Evolutionary conservation across 2,888 invertebrate genomes (phyloP).

Genomic region (Petrophora chlorosata): DNA sequence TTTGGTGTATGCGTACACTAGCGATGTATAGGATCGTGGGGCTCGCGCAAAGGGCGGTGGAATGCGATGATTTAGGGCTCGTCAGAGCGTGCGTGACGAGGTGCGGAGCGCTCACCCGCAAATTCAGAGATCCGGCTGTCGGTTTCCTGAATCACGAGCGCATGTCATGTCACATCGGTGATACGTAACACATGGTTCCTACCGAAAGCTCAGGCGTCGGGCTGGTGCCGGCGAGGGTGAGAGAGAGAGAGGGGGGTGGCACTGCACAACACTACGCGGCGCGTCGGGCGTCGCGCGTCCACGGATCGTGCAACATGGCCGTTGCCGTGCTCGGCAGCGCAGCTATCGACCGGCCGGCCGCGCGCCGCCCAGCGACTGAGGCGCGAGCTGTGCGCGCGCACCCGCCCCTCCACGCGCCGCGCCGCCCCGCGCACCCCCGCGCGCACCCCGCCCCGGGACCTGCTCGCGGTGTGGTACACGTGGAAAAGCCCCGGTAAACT

Average conservation of each 20-base stretch:
- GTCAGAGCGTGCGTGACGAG: conserved; percentile 7
- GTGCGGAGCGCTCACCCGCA: conserved; percentile 21
- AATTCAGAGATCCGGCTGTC: conserved; percentile 16
- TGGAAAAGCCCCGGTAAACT: conserved; percentile 28
- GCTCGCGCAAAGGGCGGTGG: background rate
- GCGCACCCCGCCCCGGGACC: conserved; percentile 26
- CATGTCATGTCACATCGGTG: conserved; percentile 16
- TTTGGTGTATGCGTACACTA: conserved; percentile 18
- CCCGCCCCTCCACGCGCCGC: conserved; percentile 47
- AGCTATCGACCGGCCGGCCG: conserved; percentile 80
- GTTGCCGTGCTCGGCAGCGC: conserved; percentile 53
- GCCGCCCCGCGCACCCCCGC: conserved; percentile 30
- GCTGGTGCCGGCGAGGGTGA: conserved; percentile 42
- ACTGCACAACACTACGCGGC: conserved; percentile 63
- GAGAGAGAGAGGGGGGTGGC: conserved; percentile 43
- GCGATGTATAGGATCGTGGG: background rate
- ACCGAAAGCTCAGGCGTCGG: conserved; percentile 57
- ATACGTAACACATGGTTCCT: conserved; percentile 23
- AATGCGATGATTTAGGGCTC: background rate
- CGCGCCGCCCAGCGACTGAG: conserved; percentile 75
- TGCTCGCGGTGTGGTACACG: conserved; percentile 20
- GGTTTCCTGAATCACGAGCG: conserved; percentile 14
- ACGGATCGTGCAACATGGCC: conserved; percentile 69
- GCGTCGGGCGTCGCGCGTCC: conserved; percentile 67
- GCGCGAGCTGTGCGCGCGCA: conserved; percentile 75